Evolutionary conservation across 2,888 invertebrate species (phyloP).

Genomic region (Cephalotes varians): DNA sequence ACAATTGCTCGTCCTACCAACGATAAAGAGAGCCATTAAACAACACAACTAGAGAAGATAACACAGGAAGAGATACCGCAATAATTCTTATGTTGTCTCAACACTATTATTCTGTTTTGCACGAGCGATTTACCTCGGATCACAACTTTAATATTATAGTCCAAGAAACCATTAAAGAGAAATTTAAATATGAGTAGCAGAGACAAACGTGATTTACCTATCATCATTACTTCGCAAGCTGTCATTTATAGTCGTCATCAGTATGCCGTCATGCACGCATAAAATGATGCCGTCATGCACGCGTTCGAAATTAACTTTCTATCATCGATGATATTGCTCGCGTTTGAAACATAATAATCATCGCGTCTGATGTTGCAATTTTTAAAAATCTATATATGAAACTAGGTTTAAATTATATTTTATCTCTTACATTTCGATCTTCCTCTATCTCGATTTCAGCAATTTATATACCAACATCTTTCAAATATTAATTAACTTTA

Average conservation of each 20-base stretch:
- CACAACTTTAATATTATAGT: constrained; percentile 54
- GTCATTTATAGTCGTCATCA: constrained; percentile 60
- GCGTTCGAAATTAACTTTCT: constrained; percentile 40
- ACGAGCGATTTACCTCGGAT: constrained; percentile 76
- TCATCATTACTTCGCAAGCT: constrained; percentile 55
- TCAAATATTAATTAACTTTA: neutral
- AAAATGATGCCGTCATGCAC: no score
- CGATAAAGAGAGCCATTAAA: constrained; percentile 2
- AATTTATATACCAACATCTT: neutral
- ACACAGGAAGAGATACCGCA: constrained; percentile 27
- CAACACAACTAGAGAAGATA: neutral
- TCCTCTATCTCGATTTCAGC: neutral
- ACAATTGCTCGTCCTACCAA: neutral
- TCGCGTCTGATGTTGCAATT: neutral
- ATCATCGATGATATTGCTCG: constrained; percentile 4
- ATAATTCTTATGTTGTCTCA: constrained; percentile 33
- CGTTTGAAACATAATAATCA: constrained; percentile 1
- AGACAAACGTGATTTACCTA: constrained; percentile 33
- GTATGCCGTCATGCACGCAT: constrained; percentile 24
- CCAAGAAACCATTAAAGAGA: constrained; percentile 75
- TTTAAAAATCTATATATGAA: constrained; percentile 2
- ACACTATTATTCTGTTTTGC: constrained; percentile 67
- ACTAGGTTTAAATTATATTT: constrained; percentile 7
- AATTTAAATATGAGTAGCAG: constrained; percentile 66
- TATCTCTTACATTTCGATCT: neutral